Evolutionary conservation across 1,140 invertebrate species (phyloP), one percentile per base, ranked within the genome.

Genomic region (Bombus balteatus): DNA sequence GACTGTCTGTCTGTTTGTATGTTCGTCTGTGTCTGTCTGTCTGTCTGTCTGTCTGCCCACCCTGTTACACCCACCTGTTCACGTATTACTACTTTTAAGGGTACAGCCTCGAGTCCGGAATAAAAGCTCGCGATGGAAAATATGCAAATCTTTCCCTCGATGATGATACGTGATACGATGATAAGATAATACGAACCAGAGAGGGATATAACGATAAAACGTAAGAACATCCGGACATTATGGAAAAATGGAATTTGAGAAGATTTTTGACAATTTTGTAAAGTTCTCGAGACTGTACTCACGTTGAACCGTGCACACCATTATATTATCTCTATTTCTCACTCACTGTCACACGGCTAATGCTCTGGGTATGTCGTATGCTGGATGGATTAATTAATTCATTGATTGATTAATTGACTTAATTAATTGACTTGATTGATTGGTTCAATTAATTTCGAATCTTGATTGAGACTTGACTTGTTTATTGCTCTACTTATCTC

Each of bases 301-400:
- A 25, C 32, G 53, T 62, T 62, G 87, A 88, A 93, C 88, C 88
- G 90, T 93, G 93, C 93, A 94, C 93, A 94, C 87, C 85, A 94
- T 92, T 89, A 92, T 89, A 92, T 92, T 65, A 65, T 94, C 88
- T 95, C 88, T 91, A 88, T 92, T 88, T 94, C 93, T 95, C 93
- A 94, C 91, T 95, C 92, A 94, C 92, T 94, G 87, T 94, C 92
- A 94, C 94, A 95, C 93, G 90, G 93, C 92, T 92, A 94, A 95
- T 95, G 94, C 94, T 95, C 94, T 95, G 94, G 94, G 92, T 95
- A 95, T 95, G 94, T 95, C 94, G 94, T 95, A 95, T 95, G 95
- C 94, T 95, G 94, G 94, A 95, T 95, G 92, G 88, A 94, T 93
- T 93, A 93, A 94, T 92, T 92, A 76, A 92, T 88, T 92, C 89